phyloP scores from a whole-genome alignment of 2,113 vertebrate species.

The Malurus alboscapulatus region DNA sequence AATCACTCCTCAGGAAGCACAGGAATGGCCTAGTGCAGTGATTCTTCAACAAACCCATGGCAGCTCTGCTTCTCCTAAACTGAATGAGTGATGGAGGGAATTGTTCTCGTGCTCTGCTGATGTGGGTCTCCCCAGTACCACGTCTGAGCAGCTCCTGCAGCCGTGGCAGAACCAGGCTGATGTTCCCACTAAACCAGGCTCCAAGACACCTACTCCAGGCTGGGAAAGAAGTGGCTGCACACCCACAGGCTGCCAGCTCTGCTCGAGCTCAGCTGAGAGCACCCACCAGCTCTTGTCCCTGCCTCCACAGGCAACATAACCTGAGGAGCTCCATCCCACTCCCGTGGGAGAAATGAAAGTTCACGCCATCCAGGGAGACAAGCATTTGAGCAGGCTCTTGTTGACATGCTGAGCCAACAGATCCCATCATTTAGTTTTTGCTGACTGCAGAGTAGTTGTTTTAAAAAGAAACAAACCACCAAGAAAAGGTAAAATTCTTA shows the following conservation, averaged over 20 bases:
- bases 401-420: accelerated
- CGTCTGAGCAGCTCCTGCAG: background rate
- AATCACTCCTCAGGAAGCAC: background rate
- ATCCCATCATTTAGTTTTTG: background rate
- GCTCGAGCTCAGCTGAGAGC: background rate
- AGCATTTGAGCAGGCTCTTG: background rate
- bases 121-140: accelerated
- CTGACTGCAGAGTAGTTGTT: background rate
- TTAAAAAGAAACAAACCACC: no score
- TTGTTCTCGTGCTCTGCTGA: background rate
- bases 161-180: background rate
- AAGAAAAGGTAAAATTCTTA: background rate
- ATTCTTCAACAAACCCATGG: background rate
- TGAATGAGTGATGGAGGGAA: background rate
- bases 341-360: accelerated
- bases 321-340: background rate
- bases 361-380: background rate
- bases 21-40: background rate
- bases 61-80: background rate
- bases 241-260: background rate
- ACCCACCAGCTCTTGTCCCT: background rate
- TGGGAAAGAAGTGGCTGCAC: background rate
- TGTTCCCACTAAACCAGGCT: background rate
- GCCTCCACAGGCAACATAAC: background rate
- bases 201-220: background rate